A percentile compares a stretch with the other conserved stretches of the same genome.
Evolutionary conservation across 2,888 invertebrate species (phyloP).

Genomic region (Troides oblongomaculatus): DNA sequence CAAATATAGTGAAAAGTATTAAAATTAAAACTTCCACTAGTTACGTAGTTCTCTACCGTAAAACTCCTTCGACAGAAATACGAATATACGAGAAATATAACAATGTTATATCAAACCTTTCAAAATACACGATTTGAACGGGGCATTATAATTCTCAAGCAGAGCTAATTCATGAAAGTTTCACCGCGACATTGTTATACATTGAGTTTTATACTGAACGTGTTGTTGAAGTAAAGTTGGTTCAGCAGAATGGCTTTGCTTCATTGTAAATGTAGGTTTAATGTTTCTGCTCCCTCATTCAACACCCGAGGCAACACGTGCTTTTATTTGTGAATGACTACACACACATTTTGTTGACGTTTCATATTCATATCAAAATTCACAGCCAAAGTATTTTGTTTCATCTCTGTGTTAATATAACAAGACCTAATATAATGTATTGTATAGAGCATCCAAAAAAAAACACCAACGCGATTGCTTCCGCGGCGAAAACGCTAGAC

Average conservation of each 20-base stretch:
- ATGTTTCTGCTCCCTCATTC: conserved; percentile 23
- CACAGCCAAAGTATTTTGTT: neutral
- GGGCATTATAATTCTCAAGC: conserved; percentile 14
- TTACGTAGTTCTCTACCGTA: too few relatives aligned
- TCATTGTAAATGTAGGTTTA: conserved; percentile 28
- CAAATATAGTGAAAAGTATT: too few relatives aligned
- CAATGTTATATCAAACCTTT: conserved; percentile 9
- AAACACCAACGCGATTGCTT: too few relatives aligned
- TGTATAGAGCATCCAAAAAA: too few relatives aligned
- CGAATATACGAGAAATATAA: neutral
- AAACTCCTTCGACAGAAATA: neutral
- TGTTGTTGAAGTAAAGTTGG: conserved; percentile 22
- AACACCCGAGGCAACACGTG: conserved; percentile 17
- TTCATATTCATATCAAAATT: neutral
- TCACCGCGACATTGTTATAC: conserved; percentile 26
- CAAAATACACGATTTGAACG: conserved; percentile 17
- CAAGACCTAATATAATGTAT: too few relatives aligned
- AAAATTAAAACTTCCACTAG: too few relatives aligned
- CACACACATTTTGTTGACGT: neutral
- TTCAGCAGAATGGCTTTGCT: conserved; percentile 18
- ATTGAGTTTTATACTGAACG: conserved; percentile 24
- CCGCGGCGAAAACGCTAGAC: too few relatives aligned
- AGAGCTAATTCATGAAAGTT: conserved; percentile 27
- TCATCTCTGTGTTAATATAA: neutral
- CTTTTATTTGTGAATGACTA: conserved; percentile 21